phyloP scores from a whole-genome alignment of 1,140 invertebrate genomes.

The Bilobella aurantiaca region DNA sequence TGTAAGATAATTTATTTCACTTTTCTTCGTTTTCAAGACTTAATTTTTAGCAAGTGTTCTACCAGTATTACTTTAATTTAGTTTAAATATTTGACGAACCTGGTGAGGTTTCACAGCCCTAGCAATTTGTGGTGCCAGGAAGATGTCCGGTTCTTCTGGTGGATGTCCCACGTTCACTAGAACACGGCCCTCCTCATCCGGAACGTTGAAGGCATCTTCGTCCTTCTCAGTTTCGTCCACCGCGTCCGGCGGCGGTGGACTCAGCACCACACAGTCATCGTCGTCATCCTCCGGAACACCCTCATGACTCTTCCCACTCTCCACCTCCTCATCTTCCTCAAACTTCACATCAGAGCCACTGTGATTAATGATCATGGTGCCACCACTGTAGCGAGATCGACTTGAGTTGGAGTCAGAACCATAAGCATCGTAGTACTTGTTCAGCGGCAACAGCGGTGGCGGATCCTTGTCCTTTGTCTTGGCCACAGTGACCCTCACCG shows the following conservation, averaged over 20 bases:
- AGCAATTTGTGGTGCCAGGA: constrained; percentile 82
- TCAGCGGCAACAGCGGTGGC: background rate
- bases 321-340: constrained; percentile 2
- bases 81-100: constrained; percentile 37
- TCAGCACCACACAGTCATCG: constrained; percentile 67
- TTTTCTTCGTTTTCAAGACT: too few species aligned
- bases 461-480: background rate
- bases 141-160: constrained; percentile 82
- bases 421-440: background rate
- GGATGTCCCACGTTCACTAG: constrained; percentile 94
- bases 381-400: constrained; percentile 39
- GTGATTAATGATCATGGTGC: constrained; percentile 36
- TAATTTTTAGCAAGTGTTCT: too few species aligned
- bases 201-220: constrained; percentile 77
- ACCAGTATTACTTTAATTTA: background rate
- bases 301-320: constrained; percentile 38
- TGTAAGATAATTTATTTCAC: background rate
- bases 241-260: constrained; percentile 51
- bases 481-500: background rate
- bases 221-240: constrained; percentile 50
- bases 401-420: background rate
- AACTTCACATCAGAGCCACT: constrained; percentile 38
- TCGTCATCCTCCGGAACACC: constrained; percentile 45
- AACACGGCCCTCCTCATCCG: constrained; percentile 82
- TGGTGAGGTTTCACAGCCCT: constrained; percentile 91